Evolutionary conservation across 2,888 invertebrate genomes (phyloP).

Genomic region (Calliphora vomitoria): DNA sequence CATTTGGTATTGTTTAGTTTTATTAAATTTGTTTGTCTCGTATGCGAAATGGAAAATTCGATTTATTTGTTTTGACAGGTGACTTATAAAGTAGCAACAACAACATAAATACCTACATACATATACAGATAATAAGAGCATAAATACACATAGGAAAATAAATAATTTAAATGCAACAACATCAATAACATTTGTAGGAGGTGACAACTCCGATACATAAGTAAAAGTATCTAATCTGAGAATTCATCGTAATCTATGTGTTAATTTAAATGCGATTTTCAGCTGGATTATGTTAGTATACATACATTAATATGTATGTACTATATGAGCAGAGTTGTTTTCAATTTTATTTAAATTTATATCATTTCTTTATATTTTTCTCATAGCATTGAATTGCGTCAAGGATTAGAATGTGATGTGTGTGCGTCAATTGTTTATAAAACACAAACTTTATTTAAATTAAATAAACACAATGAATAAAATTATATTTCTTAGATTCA

Average conservation of each 20-base stretch:
- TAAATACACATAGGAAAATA: neutral
- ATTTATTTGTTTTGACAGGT: slow-evolving; percentile 23
- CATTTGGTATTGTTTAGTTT: neutral
- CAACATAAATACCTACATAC: neutral
- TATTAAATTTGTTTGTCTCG: slow-evolving; percentile 1
- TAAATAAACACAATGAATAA: too few relatives aligned
- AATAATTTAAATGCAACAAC: neutral
- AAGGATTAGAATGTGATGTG: neutral
- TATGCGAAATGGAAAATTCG: slow-evolving; percentile 1
- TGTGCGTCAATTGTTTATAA: neutral
- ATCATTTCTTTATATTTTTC: neutral
- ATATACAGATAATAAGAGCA: neutral
- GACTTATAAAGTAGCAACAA: neutral
- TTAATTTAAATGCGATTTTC: neutral
- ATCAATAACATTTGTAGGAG: neutral
- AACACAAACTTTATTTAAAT: neutral
- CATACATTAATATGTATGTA: too few relatives aligned
- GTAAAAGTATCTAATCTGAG: neutral
- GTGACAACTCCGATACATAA: neutral
- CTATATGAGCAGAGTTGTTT: too few relatives aligned
- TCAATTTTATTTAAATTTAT: too few relatives aligned
- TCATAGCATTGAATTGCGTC: neutral
- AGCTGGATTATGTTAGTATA: neutral
- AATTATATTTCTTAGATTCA: too few relatives aligned
- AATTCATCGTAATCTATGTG: neutral